Percentiles rank a stretch among this genome's conserved stretches.
phyloP scores from a whole-genome alignment of 2,888 invertebrate species.

The Conomelus anceps region DNA sequence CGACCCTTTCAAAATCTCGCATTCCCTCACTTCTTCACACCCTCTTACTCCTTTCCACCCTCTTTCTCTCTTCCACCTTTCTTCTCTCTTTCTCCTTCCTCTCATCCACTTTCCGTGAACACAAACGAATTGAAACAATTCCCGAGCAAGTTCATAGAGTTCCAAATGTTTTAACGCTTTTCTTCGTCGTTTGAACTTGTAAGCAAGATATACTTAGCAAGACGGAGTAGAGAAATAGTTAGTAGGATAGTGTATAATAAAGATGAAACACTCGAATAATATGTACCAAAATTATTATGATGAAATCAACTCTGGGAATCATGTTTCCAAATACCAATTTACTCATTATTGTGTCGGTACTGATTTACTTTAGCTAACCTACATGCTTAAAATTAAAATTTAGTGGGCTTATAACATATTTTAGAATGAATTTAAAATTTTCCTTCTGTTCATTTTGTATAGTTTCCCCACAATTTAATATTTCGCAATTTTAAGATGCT shows the following conservation, averaged over 20 bases:
- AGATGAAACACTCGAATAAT: neutral
- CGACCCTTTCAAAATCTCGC: neutral
- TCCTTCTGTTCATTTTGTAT: too few species aligned
- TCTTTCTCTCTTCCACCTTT: neutral
- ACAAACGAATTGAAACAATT: neutral
- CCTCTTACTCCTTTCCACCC: neutral
- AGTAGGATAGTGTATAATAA: neutral
- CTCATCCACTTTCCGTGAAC: neutral
- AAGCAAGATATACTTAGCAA: neutral
- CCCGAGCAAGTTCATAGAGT: neutral
- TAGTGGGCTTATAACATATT: too few species aligned
- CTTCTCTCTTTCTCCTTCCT: neutral
- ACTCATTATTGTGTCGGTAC: too few species aligned
- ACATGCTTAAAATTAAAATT: too few species aligned
- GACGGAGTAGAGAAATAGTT: neutral
- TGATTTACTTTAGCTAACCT: too few species aligned
- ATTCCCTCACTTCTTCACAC: neutral
- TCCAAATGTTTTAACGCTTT: neutral
- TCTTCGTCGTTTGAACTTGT: neutral
- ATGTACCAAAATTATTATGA: too few species aligned
- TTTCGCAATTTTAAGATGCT: too few species aligned
- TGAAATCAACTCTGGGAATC: too few species aligned
- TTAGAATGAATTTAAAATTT: too few species aligned
- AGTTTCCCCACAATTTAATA: too few species aligned
- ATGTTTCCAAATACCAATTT: too few species aligned